Evolutionary conservation across 2,113 vertebrate species (phyloP), one percentile per base, ranked within the genome.

Genomic region (Andinoacara biseriatus): DNA sequence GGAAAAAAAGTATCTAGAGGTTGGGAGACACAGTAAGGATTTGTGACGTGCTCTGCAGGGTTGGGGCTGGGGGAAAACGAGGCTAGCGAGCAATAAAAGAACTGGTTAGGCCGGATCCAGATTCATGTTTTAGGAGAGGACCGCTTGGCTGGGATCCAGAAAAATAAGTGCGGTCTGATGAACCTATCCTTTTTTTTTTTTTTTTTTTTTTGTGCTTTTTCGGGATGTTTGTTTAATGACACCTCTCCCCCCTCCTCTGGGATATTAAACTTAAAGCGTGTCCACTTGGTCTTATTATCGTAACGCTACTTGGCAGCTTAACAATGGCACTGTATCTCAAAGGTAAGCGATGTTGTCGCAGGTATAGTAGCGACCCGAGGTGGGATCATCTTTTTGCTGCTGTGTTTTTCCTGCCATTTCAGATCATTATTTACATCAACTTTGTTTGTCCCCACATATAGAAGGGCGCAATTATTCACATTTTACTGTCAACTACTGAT

Each of bases 291-390:
- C 9, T 40, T 7, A 3, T 31, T 57, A 20, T 65, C 86, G 35
- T 77, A 40, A 9, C n/a, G 17, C 10, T 46, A 31, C 9, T 69
- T 81, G 72, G 20, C 78, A 86, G 56, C 35, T 81, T 65, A 76
- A 92, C 75, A 31, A 96, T 96, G 95, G 80, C 90, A 90, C 59
- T 94, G 89, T 95, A 90, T 84, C 10, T 95, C 18, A 76, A 92
- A 93, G 90, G 95, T 96, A 90, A 94, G 95, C 86, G 22, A 26
- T 60, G 33, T 17, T 60, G 17, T 35, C 11, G 56, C 2, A 58
- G 56, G 22, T 3, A 1, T 52, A 52, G 29, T 29, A 49, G 8
- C 26, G 18, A 22, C 24, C 13, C 15, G 38, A 65, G 13, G 35
- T 35, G 5, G n/a, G 65, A 69, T 69, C 11, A 13, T 20, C 15